A percentile compares a stretch with the other conserved stretches of the same genome.
Conservation (phyloP, 2,888 invertebrate species). For the Choristoneura rosaceana region DNA sequence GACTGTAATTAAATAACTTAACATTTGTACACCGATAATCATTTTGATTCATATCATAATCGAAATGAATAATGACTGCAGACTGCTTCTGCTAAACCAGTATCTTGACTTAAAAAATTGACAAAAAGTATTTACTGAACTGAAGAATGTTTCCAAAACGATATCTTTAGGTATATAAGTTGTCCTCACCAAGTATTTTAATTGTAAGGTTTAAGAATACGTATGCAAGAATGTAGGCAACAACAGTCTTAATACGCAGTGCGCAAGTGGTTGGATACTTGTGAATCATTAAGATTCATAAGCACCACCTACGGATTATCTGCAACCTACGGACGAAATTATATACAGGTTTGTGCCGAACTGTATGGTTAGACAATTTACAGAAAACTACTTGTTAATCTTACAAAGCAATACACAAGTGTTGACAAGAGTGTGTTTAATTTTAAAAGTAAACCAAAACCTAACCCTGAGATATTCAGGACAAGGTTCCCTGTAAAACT, state of each 20-base stretch:
- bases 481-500: not conserved
- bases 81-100: too few species aligned
- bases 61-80: not conserved
- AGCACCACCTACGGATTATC: conserved; percentile 29
- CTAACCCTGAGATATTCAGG: not conserved
- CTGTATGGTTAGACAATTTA: not conserved
- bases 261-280: conserved; percentile 13
- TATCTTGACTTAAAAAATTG: too few species aligned
- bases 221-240: not conserved
- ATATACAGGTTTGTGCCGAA: not conserved
- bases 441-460: too few species aligned
- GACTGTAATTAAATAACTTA: too few species aligned
- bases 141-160: too few species aligned
- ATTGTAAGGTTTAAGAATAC: too few species aligned
- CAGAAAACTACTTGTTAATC: not conserved
- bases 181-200: not conserved
- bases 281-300: conserved; percentile 37
- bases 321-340: conserved; percentile 3
- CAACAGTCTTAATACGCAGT: conserved; percentile 20
- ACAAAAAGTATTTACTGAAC: too few species aligned
- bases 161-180: too few species aligned
- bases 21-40: not conserved
- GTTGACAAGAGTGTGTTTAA: too few species aligned
- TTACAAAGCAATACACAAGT: not conserved
- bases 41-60: not conserved